phyloP scores from a whole-genome alignment of 2,797 vertebrate species.

The Zalophus californianus region DNA sequence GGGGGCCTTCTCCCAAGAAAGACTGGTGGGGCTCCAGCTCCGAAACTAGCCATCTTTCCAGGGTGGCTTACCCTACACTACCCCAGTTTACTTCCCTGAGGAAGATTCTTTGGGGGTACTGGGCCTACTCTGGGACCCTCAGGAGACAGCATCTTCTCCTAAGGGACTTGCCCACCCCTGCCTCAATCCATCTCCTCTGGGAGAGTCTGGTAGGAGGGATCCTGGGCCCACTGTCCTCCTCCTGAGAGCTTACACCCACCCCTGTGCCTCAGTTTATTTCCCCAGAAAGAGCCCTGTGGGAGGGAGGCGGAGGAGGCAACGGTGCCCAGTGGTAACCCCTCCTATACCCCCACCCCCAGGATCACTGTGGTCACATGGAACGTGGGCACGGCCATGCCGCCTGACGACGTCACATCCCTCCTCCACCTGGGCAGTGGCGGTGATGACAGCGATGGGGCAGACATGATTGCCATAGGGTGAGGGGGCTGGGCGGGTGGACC shows the following conservation, averaged over 20 bases:
- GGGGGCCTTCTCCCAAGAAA: constrained; percentile 35
- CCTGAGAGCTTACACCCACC: not conserved
- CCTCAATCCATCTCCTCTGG: not conserved
- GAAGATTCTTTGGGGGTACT: not conserved
- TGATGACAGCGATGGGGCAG: constrained; percentile 90
- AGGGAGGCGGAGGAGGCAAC: not conserved
- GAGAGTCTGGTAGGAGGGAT: not conserved
- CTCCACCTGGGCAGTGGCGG: constrained; percentile 94
- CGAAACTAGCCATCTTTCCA: not conserved
- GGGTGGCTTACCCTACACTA: not conserved
- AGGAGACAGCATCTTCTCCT: not conserved
- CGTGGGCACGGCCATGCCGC: constrained; percentile 95
- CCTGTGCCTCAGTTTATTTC: not conserved
- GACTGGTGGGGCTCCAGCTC: not conserved
- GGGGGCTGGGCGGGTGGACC: constrained; percentile 69
- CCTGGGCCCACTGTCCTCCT: not conserved
- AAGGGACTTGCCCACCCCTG: not conserved
- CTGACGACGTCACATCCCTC: constrained; percentile 94
- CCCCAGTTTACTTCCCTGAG: not conserved
- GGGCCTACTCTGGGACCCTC: not conserved
- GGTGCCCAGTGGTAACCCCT: not conserved
- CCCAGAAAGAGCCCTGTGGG: not conserved
- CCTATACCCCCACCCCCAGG: constrained; percentile 85
- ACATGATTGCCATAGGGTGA: constrained; percentile 99
- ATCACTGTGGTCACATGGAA: constrained; percentile 98